Base-by-base conservation (phyloP, 92 coral and sea anemone genomes). In the Pocillopora meandrina region DNA sequence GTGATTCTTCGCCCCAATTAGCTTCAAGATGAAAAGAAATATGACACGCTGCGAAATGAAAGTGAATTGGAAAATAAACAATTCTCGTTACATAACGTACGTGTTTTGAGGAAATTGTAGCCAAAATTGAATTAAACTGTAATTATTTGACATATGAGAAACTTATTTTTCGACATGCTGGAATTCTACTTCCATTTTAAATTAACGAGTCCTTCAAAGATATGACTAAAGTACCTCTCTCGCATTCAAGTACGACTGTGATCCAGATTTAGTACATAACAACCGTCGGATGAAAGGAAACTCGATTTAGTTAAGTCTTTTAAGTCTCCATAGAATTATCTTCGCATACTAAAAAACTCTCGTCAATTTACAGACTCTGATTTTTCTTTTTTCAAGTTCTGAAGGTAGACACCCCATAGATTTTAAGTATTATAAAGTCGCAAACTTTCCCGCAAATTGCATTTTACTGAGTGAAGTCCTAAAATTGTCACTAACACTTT, bases 1-100 rank as follows among this genome's bases (percentile, higher is more conserved):
- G 19, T 82, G 79, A 74, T 61, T 64, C 49, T 62, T 26, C 42
- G 10, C 23, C 12, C 55, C 59, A 72, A 82, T 82, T 74, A 82
- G 72, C 64, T 73, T 62, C 77, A 10, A 59, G 35, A 57, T 72
- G 61, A n/a, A 47, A 16, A 20, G 11, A 59, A 82, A 42, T 21
- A 52, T 9, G 14, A 15, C 79, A 71, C 16, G 86, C 86, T 82
- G 86, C 20, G 80, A 61, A 4, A 11, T 12, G 9, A 42, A 33
- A 3, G 31, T 26, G 31, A 18, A 6, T 9, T n/a, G 12, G 20
- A 13, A 34, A 21, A 82, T 59, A 71, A 23, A 7, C 5, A 56
- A 18, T 61, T 82, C 55, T 47, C 56, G 52, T 20, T 42, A 20
- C 52, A 73, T 59, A 18, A 72, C 77, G 65, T 26, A 26, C 58